These are phyloP conservation scores for Nannoperca obscura DNA, from an alignment of 2,797 vertebrate species.

Conservation along the genomic window DNA sequence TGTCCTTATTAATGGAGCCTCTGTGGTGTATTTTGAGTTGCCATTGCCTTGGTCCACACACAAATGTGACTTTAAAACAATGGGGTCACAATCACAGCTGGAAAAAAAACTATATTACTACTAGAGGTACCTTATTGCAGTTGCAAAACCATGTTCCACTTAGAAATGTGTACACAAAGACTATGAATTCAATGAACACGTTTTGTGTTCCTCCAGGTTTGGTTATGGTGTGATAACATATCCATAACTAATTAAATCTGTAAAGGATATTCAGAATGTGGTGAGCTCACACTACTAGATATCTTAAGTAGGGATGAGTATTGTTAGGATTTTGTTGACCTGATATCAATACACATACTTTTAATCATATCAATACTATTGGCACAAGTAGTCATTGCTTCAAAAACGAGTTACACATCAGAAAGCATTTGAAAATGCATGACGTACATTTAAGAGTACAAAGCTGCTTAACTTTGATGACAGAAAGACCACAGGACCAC, in stretches of 20 bases:
- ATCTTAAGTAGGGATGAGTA: background rate
- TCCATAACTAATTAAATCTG: background rate
- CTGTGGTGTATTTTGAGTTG: background rate
- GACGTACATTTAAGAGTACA: background rate
- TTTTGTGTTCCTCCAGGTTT: background rate
- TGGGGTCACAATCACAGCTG: background rate
- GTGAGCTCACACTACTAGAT: too few relatives aligned
- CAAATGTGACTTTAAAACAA: conserved; percentile 6
- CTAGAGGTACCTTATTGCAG: background rate
- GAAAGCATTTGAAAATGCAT: background rate
- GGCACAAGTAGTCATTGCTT: background rate
- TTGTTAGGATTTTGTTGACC: background rate
- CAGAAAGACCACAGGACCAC: too few relatives aligned
- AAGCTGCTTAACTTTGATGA: background rate
- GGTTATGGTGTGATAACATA: background rate
- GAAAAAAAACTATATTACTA: background rate
- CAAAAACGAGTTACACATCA: background rate
- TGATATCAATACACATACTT: too few relatives aligned
- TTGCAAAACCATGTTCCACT: background rate
- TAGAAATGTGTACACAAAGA: background rate
- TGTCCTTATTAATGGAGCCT: conserved; percentile 2
- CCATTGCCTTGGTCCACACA: background rate
- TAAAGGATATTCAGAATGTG: background rate
- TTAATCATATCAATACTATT: background rate
- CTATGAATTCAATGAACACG: too few relatives aligned